Percentiles rank a stretch among this genome's conserved stretches.
phyloP scores from a whole-genome alignment of 2,113 vertebrate genomes.

The Tyto alba region DNA sequence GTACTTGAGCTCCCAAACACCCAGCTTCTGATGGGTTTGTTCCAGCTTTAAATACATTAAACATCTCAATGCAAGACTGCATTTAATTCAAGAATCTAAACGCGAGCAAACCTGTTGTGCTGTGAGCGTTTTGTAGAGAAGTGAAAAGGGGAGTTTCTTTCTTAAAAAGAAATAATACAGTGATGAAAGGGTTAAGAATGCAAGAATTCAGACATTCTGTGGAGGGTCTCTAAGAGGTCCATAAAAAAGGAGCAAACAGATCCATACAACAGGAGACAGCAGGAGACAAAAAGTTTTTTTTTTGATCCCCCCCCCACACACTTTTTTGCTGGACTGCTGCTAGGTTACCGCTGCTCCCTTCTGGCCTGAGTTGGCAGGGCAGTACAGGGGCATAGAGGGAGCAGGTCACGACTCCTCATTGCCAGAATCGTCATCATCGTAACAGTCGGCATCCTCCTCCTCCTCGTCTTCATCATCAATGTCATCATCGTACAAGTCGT shows the following conservation, averaged over 20 bases:
- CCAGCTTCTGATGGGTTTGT: constrained; percentile 25
- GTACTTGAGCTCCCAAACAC: constrained; percentile 59
- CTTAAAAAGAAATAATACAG: constrained; percentile 66
- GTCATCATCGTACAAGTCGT: constrained; percentile 95
- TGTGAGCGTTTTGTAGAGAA: constrained; percentile 61
- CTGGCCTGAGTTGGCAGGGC: constrained; percentile 75
- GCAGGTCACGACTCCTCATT: constrained; percentile 94
- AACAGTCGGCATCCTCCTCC: constrained; percentile 88
- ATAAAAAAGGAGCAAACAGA: constrained; percentile 75
- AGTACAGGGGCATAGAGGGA: constrained; percentile 67
- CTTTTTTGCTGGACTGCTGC: constrained; percentile 69
- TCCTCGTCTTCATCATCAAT: constrained; percentile 93
- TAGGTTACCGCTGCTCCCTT: constrained; percentile 73
- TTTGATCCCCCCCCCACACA: not conserved
- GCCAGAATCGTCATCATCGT: constrained; percentile 96
- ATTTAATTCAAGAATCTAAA: constrained; percentile 72
- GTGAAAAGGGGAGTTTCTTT: constrained; percentile 38
- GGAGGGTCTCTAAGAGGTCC: constrained; percentile 72
- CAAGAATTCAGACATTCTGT: constrained; percentile 73
- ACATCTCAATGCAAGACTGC: constrained; percentile 66
- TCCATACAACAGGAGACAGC: constrained; percentile 71
- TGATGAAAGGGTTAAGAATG: constrained; percentile 72
- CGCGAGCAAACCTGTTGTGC: constrained; percentile 60
- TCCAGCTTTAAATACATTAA: constrained; percentile 75
- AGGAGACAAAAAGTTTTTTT: constrained; percentile 63